These are phyloP conservation scores for Acanthopleura granulata DNA, from an alignment of 2,888 invertebrate species.

Conservation along the genomic window DNA sequence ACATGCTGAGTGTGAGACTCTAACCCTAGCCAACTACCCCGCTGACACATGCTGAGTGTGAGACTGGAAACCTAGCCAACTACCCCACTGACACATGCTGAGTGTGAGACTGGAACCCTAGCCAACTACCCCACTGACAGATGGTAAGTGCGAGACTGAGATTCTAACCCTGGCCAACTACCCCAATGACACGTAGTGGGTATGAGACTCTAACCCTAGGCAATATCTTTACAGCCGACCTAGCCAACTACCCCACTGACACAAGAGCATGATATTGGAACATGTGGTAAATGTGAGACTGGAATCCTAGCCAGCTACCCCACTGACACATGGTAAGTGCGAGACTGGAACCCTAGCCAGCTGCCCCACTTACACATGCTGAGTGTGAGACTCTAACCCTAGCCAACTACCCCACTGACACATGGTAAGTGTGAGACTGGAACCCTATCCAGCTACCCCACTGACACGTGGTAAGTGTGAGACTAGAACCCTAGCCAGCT, in stretches of 20 bases:
- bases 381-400: constrained; percentile 55
- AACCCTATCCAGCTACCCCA: constrained; percentile 64
- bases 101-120: too few relatives aligned
- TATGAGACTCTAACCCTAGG: too few relatives aligned
- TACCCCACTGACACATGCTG: constrained; percentile 37
- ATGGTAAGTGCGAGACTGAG: constrained; percentile 43
- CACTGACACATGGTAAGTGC: too few relatives aligned
- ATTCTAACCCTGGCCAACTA: constrained; percentile 62
- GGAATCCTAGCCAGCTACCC: too few relatives aligned
- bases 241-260: too few relatives aligned
- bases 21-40: too few relatives aligned
- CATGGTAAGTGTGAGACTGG: constrained; percentile 62
- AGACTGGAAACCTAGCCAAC: too few relatives aligned
- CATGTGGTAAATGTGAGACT: too few relatives aligned
- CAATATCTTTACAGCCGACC: too few relatives aligned
- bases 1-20: constrained; percentile 49
- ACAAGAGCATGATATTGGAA: too few relatives aligned
- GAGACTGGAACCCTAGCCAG: constrained; percentile 62
- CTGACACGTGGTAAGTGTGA: constrained; percentile 62
- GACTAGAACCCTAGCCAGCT: constrained; percentile 63
- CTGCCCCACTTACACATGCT: constrained; percentile 68
- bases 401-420: constrained; percentile 66
- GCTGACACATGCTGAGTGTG: too few relatives aligned
- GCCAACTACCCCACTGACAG: too few relatives aligned
- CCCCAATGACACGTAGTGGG: constrained; percentile 67